Evolutionary conservation across 2,113 vertebrate genomes (phyloP).

Genomic region (Trachemys scripta): DNA sequence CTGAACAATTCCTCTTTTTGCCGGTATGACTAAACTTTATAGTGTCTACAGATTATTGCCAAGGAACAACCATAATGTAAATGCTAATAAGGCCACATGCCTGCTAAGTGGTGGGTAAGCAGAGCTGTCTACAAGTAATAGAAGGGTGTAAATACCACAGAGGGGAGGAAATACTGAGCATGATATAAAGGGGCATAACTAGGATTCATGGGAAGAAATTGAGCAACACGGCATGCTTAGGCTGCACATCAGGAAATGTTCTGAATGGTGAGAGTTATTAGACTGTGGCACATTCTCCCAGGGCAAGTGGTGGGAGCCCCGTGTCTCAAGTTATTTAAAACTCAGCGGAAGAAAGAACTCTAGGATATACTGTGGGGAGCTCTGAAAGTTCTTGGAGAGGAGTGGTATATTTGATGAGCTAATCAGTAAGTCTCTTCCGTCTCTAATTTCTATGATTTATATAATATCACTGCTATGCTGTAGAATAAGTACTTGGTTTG

Average conservation of each 20-base stretch:
- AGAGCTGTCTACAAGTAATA: neutral
- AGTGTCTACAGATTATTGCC: neutral
- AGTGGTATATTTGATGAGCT: neutral
- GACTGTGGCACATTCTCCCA: neutral
- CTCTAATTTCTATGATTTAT: neutral
- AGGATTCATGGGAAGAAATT: neutral
- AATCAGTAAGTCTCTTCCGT: neutral
- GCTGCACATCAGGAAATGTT: neutral
- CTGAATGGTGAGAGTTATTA: neutral
- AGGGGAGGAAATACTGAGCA: neutral
- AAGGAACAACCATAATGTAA: neutral
- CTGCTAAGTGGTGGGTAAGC: neutral
- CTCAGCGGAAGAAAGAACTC: neutral
- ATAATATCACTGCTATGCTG: accelerated
- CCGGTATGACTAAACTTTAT: neutral
- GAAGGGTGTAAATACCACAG: neutral
- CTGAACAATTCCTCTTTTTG: conserved; percentile 14
- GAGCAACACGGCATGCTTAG: neutral
- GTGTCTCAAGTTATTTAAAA: neutral
- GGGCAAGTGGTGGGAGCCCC: neutral
- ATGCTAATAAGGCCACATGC: neutral
- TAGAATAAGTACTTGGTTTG: neutral
- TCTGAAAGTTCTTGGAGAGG: neutral
- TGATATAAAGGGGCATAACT: neutral
- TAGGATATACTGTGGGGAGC: neutral